Evolutionary conservation across 2,113 vertebrate species (phyloP).

Genomic region (Pseudolaguvia tuberculata): DNA sequence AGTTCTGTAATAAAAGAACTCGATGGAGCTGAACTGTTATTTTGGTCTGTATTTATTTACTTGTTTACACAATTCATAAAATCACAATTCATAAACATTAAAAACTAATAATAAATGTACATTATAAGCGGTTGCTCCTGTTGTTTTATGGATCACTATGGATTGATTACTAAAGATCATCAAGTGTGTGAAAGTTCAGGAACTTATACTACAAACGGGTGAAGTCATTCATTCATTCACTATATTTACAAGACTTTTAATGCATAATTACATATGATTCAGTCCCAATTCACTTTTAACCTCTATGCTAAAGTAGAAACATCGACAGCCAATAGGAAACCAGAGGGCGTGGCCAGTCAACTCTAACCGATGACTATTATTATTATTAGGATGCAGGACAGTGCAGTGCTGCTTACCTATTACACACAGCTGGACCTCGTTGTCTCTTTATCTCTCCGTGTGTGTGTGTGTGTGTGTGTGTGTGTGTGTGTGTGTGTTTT

Average conservation of each 20-base stretch:
- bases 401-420: background rate
- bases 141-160: background rate
- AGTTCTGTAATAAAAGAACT: too few species aligned
- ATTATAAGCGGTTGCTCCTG: background rate
- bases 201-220: too few species aligned
- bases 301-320: background rate
- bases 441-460: background rate
- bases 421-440: background rate
- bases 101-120: background rate
- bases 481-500: background rate
- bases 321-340: constrained; percentile 4
- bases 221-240: background rate
- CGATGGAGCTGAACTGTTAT: background rate
- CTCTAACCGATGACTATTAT: background rate
- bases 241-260: background rate
- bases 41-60: background rate
- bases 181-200: too few species aligned
- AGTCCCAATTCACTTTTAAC: background rate
- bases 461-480: background rate
- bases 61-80: background rate
- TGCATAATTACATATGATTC: background rate
- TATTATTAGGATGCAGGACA: background rate
- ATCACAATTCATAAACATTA: background rate
- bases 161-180: too few species aligned
- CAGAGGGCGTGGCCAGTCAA: background rate